A percentile compares a stretch with the other conserved stretches of the same genome.
Conservation (phyloP, 2,113 vertebrate species). For the Vireo altiloquus region DNA sequence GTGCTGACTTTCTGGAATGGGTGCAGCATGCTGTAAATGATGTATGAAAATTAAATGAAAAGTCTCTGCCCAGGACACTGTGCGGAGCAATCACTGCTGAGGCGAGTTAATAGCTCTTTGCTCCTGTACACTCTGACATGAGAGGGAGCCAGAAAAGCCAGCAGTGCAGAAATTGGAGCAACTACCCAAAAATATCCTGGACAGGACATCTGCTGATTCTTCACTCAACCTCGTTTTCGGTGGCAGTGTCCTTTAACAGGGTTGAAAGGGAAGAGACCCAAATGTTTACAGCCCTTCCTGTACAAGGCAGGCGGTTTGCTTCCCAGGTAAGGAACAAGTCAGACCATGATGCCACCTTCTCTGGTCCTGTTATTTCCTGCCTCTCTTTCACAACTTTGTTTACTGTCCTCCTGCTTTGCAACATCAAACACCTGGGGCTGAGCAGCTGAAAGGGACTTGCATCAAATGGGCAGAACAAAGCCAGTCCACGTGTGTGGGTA, state of each 20-base stretch:
- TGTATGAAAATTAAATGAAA: conserved; percentile 64
- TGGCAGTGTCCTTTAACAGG: background rate
- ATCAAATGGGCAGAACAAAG: background rate
- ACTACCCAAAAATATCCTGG: background rate
- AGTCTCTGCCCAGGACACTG: conserved; percentile 37
- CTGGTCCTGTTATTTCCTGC: background rate
- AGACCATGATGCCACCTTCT: background rate
- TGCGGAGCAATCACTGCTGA: conserved; percentile 10
- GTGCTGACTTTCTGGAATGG: conserved; percentile 55
- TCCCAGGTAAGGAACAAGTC: background rate
- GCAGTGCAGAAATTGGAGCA: background rate
- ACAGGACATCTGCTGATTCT: background rate
- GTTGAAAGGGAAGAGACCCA: background rate
- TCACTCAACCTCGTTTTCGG: background rate
- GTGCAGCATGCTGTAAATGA: conserved; percentile 59
- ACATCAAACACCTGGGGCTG: background rate
- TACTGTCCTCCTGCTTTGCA: background rate
- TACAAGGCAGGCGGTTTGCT: background rate
- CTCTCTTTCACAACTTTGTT: background rate
- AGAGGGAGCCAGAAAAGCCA: background rate
- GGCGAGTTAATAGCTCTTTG: conserved; percentile 33
- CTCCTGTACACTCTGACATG: background rate
- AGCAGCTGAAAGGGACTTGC: background rate
- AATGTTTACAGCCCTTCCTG: background rate
- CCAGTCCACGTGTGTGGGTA: background rate